Base-by-base conservation (phyloP, 2,797 vertebrate species). In the Chelon labrosus region DNA sequence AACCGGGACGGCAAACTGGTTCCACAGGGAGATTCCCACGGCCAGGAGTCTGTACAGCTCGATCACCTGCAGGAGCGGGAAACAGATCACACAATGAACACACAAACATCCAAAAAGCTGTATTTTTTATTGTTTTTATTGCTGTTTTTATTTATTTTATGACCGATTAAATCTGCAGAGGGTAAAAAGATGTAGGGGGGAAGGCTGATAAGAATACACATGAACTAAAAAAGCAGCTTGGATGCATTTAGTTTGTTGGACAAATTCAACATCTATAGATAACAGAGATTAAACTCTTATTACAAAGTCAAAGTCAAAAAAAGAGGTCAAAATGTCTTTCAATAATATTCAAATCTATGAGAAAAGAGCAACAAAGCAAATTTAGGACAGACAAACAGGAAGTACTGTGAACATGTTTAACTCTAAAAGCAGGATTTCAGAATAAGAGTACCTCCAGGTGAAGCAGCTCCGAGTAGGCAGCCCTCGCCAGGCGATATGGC, bases 11-110 rank as follows among this genome's bases (percentile, higher is more conserved):
- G 95, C 94, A 89, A 96, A 94, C 84, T 93, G 93, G 77, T 94
- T 94, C 96, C 96, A 97, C 16, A 97, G 92, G 27, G 94, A 93
- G 87, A 95, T 80, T 1, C 90, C 95, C 62, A 96, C 91, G 0
- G 91, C 94, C 61, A 96, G 89, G 50, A 97, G 88, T 46, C 94
- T 80, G 87, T 95, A 95, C 41, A 94, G 61, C 80, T 96, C 95
- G 25, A 93, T 90, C 4, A 93, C 93, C 96, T 97, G 89, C 31
- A 50, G 37, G 27, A 49, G 60, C 19, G 9, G n/a, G 22, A 73
- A 49, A 25, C 13, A 22, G 39, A 54, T 0, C 7, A 16, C 13
- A 27, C 8, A 2, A 14, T 17, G n/a, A n/a, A n/a, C n/a, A n/a
- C n/a, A n/a, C 17, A 44, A 13, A 17, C 13, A 7, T 14, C 14